Conservation (phyloP, 92 coral and sea anemone genomes). For the Anthopleura xanthogrammica region DNA sequence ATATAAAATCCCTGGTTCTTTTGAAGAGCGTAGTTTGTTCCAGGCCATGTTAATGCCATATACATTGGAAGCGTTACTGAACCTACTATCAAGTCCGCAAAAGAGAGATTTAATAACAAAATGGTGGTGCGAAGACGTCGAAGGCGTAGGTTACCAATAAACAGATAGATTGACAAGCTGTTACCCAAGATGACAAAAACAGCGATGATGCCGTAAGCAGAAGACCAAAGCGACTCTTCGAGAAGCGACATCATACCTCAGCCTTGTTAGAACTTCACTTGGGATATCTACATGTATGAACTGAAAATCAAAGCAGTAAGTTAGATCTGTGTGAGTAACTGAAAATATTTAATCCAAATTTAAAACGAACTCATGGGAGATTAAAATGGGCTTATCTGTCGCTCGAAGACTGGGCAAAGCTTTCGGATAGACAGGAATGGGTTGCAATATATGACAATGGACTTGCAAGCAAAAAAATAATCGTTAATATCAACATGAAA, state of each 20-base stretch:
- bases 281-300: no score
- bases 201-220: conserved; percentile 40
- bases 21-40: conserved; percentile 32
- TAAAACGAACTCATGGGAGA: no score
- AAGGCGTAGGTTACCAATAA: conserved; percentile 33
- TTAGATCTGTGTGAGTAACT: no score
- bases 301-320: no score
- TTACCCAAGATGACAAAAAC: conserved; percentile 34
- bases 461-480: no score
- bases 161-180: conserved; percentile 31
- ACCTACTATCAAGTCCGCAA: conserved; percentile 43
- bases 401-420: no score
- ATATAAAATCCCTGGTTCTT: conserved; percentile 14
- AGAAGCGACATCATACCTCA: conserved; percentile 7
- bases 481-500: no score
- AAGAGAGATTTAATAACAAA: conserved; percentile 31
- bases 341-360: no score
- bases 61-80: conserved; percentile 38
- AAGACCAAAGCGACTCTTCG: conserved; percentile 36
- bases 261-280: neutral
- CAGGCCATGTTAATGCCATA: conserved; percentile 43
- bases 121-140: conserved; percentile 43
- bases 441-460: no score
- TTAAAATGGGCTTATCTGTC: no score
- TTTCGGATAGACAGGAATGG: no score